phyloP scores from a whole-genome alignment of 2,888 invertebrate genomes.

The Amblyjoppa fuscipennis region DNA sequence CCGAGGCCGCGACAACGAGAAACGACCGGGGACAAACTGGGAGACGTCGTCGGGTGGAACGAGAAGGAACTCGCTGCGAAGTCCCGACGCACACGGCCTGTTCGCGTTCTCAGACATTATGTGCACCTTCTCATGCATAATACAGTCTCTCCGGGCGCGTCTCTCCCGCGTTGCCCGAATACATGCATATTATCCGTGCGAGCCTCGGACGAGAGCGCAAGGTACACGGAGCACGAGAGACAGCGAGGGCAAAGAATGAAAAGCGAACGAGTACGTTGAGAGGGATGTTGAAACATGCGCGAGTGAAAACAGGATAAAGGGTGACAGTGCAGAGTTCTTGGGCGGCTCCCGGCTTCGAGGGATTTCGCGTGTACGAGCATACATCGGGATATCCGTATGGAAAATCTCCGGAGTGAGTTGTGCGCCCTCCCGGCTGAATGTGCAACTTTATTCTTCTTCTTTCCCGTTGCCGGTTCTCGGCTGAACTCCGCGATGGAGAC shows the following conservation, averaged over 20 bases:
- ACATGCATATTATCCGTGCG: constrained; percentile 45
- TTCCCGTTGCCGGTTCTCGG: constrained; percentile 14
- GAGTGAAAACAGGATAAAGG: constrained; percentile 46
- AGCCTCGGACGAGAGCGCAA: constrained; percentile 11
- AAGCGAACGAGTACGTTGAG: constrained; percentile 30
- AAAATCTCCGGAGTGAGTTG: constrained; percentile 56
- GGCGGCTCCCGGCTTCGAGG: constrained; percentile 47
- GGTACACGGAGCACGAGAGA: constrained; percentile 1
- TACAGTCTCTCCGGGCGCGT: constrained; percentile 58
- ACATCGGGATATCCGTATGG: constrained; percentile 41
- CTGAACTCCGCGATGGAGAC: background rate
- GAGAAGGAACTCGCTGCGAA: constrained; percentile 52
- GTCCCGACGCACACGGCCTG: constrained; percentile 57
- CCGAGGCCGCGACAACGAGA: background rate
- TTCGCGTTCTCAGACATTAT: constrained; percentile 67
- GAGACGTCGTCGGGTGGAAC: constrained; percentile 44
- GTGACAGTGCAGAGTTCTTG: constrained; percentile 45
- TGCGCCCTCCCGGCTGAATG: constrained; percentile 14
- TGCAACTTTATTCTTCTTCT: constrained; percentile 28
- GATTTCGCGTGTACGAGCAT: constrained; percentile 50
- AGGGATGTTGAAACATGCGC: constrained; percentile 46
- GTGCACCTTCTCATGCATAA: constrained; percentile 70
- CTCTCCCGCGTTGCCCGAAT: constrained; percentile 52
- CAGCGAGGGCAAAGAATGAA: constrained; percentile 30
- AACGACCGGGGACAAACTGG: constrained; percentile 30